Percentiles rank a stretch among this genome's conserved stretches.
phyloP scores from a whole-genome alignment of 2,797 vertebrate species.

The Crax fasciolata region DNA sequence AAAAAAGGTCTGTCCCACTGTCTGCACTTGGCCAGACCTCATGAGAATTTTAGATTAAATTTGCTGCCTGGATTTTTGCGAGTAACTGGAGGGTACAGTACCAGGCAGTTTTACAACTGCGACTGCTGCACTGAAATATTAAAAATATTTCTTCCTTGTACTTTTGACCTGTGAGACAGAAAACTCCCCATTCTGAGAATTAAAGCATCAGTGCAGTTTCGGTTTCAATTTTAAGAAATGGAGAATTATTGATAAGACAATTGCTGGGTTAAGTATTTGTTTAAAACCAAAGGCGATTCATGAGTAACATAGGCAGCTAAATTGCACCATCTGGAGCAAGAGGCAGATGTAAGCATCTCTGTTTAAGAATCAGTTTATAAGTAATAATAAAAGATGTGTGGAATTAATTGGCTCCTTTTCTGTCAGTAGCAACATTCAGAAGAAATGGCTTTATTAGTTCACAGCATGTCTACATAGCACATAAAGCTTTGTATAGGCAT shows the following conservation, averaged over 20 bases:
- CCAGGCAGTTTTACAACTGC: slow-evolving; percentile 29
- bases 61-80: slow-evolving; percentile 22
- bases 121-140: slow-evolving; percentile 35
- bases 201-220: slow-evolving; percentile 71
- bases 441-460: slow-evolving; percentile 50
- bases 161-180: slow-evolving; percentile 57
- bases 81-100: neutral
- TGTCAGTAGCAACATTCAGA: slow-evolving; percentile 39
- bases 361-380: slow-evolving; percentile 79
- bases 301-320: slow-evolving; percentile 80
- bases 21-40: neutral
- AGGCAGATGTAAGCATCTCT: slow-evolving; percentile 78
- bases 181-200: slow-evolving; percentile 74
- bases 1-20: neutral
- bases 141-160: slow-evolving; percentile 31
- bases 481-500: neutral
- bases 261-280: slow-evolving; percentile 76
- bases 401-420: slow-evolving; percentile 70
- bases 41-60: slow-evolving; percentile 24
- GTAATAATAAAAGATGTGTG: slow-evolving; percentile 68
- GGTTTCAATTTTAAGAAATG: slow-evolving; percentile 54
- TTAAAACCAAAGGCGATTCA: slow-evolving; percentile 71
- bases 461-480: neutral
- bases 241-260: slow-evolving; percentile 72
- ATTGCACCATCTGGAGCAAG: slow-evolving; percentile 83